Conservation (phyloP, 1,140 invertebrate genomes). For the Palaemon carinicauda region DNA sequence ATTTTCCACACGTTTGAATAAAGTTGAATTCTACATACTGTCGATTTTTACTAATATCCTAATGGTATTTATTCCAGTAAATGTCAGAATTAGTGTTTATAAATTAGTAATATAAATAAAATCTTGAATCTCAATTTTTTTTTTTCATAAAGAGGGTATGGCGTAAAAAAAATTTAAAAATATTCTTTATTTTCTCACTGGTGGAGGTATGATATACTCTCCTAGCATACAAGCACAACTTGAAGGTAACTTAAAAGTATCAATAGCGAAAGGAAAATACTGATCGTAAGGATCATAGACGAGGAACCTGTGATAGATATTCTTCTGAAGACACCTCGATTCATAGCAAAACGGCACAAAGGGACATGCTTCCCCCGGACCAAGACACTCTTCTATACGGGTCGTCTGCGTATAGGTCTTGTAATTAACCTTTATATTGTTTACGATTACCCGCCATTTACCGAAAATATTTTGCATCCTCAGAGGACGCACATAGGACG, state of each 20-base stretch:
- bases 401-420: slow-evolving; percentile 60
- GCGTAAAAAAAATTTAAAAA: no score
- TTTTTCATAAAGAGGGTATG: no score
- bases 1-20: no score
- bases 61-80: no score
- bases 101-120: no score
- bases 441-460: slow-evolving; percentile 60
- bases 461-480: slow-evolving; percentile 54
- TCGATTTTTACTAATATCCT: no score
- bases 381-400: slow-evolving; percentile 57
- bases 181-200: no score
- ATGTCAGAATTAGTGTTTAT: no score
- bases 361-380: slow-evolving; percentile 54
- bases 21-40: no score
- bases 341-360: slow-evolving; percentile 59
- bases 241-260: slow-evolving; percentile 60
- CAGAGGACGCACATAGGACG: slow-evolving; percentile 52
- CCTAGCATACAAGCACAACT: slow-evolving; percentile 60
- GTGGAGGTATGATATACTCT: slow-evolving; percentile 20
- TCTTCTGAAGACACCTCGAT: slow-evolving; percentile 61
- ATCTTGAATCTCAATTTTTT: no score
- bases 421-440: slow-evolving; percentile 60
- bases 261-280: slow-evolving; percentile 61
- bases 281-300: slow-evolving; percentile 60
- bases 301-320: slow-evolving; percentile 61